Evolutionary conservation across 2,888 invertebrate species (phyloP).

Genomic region (Podabrus alpinus): DNA sequence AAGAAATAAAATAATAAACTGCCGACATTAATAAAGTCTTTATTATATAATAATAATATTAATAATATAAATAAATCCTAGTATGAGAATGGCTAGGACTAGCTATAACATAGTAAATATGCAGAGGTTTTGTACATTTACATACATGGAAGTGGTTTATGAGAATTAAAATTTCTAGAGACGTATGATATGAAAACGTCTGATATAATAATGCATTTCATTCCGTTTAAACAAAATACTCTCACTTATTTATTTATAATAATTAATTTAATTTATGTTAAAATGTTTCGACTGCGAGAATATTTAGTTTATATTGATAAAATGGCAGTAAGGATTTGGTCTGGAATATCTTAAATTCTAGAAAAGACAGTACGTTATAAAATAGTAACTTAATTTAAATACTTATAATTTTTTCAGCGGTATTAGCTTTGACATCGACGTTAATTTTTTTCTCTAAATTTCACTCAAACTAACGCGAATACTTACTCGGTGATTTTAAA

Average conservation of each 20-base stretch:
- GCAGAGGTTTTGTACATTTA: slow-evolving; percentile 52
- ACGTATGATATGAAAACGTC: slow-evolving; percentile 28
- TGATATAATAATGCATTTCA: slow-evolving; percentile 11
- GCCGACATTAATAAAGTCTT: slow-evolving; percentile 42
- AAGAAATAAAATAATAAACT: slow-evolving; percentile 1
- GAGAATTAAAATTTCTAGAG: slow-evolving; percentile 23
- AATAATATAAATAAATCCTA: slow-evolving; percentile 53
- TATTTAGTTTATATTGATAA: slow-evolving; percentile 13
- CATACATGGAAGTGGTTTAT: slow-evolving; percentile 51
- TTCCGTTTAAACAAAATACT: neutral
- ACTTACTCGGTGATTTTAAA: slow-evolving; percentile 12
- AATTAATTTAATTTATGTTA: neutral
- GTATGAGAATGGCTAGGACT: slow-evolving; percentile 50
- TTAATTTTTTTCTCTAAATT: slow-evolving; percentile 9
- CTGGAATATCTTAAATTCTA: slow-evolving; percentile 30
- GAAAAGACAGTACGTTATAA: slow-evolving; percentile 22
- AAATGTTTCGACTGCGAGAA: neutral
- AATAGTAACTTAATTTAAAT: slow-evolving; percentile 25
- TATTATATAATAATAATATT: slow-evolving; percentile 42
- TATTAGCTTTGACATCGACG: neutral
- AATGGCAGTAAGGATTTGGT: slow-evolving; percentile 34
- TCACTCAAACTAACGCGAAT: slow-evolving; percentile 12
- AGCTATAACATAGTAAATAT: slow-evolving; percentile 53
- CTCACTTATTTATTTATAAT: neutral
- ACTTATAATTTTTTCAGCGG: slow-evolving; percentile 21